phyloP scores from a whole-genome alignment of 2,113 vertebrate genomes.

The Callocephalon fimbriatum region DNA sequence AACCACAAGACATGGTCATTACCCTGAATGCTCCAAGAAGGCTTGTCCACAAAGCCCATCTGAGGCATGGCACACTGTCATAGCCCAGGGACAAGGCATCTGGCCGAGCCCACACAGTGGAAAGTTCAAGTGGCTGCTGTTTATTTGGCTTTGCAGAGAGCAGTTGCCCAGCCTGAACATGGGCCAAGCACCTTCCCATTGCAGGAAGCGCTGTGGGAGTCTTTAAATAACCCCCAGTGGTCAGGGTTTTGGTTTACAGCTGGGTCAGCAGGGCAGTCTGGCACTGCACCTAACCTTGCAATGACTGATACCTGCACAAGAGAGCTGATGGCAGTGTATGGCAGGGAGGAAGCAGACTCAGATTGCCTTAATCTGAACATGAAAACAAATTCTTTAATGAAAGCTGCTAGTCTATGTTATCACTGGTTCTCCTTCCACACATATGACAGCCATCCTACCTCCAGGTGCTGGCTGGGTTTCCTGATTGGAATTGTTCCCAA shows the following conservation, averaged over 20 bases:
- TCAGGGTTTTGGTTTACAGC: background rate
- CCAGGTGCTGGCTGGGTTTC: background rate
- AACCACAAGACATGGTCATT: background rate
- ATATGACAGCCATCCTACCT: background rate
- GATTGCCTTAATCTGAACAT: background rate
- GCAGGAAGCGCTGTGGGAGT: background rate
- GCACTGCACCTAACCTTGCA: background rate
- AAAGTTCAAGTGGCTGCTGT: conserved; percentile 62
- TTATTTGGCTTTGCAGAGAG: conserved; percentile 59
- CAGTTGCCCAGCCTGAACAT: conserved; percentile 1
- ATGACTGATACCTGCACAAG: background rate
- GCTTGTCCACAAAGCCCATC: background rate
- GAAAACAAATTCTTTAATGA: background rate
- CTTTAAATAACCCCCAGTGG: conserved; percentile 62
- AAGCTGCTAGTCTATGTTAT: background rate
- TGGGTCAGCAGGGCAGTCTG: background rate
- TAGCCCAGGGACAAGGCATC: background rate
- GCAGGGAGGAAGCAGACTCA: background rate
- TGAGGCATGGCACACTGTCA: fast-evolving
- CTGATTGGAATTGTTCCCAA: background rate
- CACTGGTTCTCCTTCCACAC: background rate
- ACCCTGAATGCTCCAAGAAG: background rate
- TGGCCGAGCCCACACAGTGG: background rate
- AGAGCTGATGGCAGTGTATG: background rate
- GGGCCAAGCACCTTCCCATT: conserved; percentile 46